Base-by-base conservation (phyloP, 2,888 invertebrate genomes). In the Hypomecis punctinalis region DNA sequence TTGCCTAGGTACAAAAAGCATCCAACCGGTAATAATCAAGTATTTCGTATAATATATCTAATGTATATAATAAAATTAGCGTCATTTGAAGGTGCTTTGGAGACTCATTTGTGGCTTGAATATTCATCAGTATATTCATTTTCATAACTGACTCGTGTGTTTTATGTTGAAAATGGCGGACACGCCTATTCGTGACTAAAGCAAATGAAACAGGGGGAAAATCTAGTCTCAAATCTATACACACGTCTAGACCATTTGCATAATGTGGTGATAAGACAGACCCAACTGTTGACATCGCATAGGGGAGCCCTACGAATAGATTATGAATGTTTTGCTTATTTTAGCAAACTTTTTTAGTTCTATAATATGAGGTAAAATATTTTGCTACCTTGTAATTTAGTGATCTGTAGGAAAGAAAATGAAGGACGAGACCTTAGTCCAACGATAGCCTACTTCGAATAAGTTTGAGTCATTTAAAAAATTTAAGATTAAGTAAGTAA, bases 241-340 rank as follows among this genome's bases (percentile, higher is more conserved):
- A 56, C 56, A 57, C 58, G 58, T 65, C 61, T 65, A 65, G 56
- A 52, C 61, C 7, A 37, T 61, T 65, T 61, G 61, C 61, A 61
- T 65, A 65, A 46, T 58, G 58, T 49, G 13, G 36, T 39, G 53
- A 36, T 42, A 45, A 23, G 23, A 23, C 23, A 23, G 1, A 23
- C 23, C 23, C 23, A 23, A 23, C 23, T 23, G 23, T 23, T 65
- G 48, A 7, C 42, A 40, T 13, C 42, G 35, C 35, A 33, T 39
- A 39, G 37, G 51, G 56, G 61, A 36, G 33, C 36, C 33, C 13
- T 10, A 35, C 7, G 40, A 45, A 49, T 55, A 55, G 55, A 35
- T 42, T 42, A 13, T 10, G 23, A 39, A 57, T 40, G 33, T 46
- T 46, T 37, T 46, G 46, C 13, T 45, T 54, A 39, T 55, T 46